These are phyloP conservation scores for Meloidogyne chitwoodi DNA, from an alignment of 1,140 invertebrate genomes.

Conservation along the genomic window DNA sequence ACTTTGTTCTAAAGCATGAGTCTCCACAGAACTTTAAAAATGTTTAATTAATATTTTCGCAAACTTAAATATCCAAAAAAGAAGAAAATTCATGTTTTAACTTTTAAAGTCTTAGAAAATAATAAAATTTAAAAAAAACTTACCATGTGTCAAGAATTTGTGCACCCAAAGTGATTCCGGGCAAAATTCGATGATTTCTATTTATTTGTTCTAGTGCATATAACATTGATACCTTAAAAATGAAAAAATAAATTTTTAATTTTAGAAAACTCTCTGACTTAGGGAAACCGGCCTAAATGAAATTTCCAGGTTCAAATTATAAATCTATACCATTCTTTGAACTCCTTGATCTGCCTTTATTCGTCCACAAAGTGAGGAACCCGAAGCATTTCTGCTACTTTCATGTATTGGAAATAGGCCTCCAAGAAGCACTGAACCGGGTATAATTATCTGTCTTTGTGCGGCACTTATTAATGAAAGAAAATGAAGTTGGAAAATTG, in stretches of 20 bases:
- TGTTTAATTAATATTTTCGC: too few species aligned
- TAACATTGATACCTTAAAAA: constrained; percentile 70
- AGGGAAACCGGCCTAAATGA: too few species aligned
- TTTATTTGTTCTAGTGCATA: constrained; percentile 75
- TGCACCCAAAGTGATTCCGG: constrained; percentile 70
- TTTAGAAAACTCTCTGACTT: too few species aligned
- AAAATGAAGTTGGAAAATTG: not conserved
- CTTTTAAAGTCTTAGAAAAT: too few species aligned
- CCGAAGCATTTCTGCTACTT: constrained; percentile 21
- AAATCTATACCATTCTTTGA: constrained; percentile 65
- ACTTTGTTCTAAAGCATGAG: constrained; percentile 76
- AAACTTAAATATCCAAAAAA: too few species aligned
- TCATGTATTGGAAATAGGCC: constrained; percentile 75
- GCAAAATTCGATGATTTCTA: constrained; percentile 64
- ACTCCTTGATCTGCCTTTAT: constrained; percentile 66
- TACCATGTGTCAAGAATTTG: constrained; percentile 75
- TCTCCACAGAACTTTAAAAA: constrained; percentile 68
- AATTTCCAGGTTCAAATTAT: not conserved
- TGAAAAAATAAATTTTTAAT: constrained; percentile 49
- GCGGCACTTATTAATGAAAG: not conserved
- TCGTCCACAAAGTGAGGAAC: constrained; percentile 49
- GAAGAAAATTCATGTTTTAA: too few species aligned
- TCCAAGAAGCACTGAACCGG: constrained; percentile 73
- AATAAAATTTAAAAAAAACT: constrained; percentile 14
- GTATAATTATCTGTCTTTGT: constrained; percentile 42